phyloP scores from a whole-genome alignment of 1,140 invertebrate species.

The Diprion similis region DNA sequence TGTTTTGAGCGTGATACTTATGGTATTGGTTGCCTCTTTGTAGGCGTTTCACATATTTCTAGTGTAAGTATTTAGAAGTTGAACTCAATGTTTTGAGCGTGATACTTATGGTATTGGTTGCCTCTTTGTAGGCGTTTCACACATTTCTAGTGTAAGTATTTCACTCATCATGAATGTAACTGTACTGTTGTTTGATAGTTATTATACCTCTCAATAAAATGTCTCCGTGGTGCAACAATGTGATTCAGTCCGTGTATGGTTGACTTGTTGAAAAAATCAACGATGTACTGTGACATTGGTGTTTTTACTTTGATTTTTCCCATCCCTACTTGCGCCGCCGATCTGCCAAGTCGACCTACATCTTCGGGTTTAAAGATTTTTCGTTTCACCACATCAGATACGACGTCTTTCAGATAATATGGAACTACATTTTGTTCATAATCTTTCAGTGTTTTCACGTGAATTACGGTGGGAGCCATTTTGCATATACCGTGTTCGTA shows the following conservation, averaged over 20 bases:
- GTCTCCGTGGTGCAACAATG: conserved; percentile 35
- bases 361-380: background rate
- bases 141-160: no score
- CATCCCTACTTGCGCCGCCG: conserved; percentile 24
- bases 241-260: conserved; percentile 42
- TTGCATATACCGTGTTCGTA: no score
- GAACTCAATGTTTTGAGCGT: background rate
- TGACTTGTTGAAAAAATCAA: conserved; percentile 34
- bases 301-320: conserved; percentile 32
- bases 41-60: no score
- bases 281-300: conserved; percentile 27
- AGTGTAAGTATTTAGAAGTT: no score
- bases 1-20: no score
- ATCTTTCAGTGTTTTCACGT: background rate
- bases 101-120: no score
- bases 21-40: no score
- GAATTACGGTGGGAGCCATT: background rate
- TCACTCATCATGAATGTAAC: no score
- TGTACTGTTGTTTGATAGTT: no score
- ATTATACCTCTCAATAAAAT: conserved; percentile 33
- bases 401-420: background rate
- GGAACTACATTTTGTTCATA: background rate
- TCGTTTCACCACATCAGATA: background rate
- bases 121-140: no score
- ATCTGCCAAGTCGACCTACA: background rate